Percentiles rank a stretch among this genome's conserved stretches.
Evolutionary conservation across 2,797 vertebrate genomes (phyloP).

Genomic region (Nasua narica): DNA sequence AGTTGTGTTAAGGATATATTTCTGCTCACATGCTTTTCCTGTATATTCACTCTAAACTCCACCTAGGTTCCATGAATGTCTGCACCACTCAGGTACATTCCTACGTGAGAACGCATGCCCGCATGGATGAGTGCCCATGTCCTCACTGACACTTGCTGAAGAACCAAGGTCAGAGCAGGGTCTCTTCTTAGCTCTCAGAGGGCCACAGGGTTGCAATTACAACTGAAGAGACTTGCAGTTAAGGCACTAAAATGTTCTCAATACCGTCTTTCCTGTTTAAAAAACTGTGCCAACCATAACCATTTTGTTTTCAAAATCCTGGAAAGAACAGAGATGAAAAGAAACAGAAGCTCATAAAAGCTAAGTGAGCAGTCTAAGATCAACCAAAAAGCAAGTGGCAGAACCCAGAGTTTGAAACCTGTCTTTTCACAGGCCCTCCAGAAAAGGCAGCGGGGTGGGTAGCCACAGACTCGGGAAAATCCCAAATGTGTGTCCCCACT

Average conservation of each 20-base stretch:
- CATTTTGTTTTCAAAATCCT: background rate
- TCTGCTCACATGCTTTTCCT: background rate
- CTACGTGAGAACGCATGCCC: background rate
- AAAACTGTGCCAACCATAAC: background rate
- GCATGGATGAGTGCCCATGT: rapidly evolving
- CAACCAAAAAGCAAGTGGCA: background rate
- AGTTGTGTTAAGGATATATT: background rate
- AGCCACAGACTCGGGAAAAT: background rate
- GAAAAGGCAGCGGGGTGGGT: background rate
- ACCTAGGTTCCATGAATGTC: background rate
- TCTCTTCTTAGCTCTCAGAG: background rate
- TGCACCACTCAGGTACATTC: background rate
- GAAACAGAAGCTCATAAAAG: background rate
- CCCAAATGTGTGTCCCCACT: rapidly evolving
- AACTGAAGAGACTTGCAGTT: background rate
- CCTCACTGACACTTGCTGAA: background rate
- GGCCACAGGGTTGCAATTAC: background rate
- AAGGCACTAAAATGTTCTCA: background rate
- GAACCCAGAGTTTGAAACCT: background rate
- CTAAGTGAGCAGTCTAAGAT: background rate
- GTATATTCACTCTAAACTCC: background rate
- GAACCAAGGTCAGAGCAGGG: background rate
- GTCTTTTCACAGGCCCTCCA: background rate
- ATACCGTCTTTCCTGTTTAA: background rate
- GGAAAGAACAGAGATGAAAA: background rate